Evolutionary conservation across 2,113 vertebrate species (phyloP), one percentile per base, ranked within the genome.

Genomic region (Xenus cinereus): DNA sequence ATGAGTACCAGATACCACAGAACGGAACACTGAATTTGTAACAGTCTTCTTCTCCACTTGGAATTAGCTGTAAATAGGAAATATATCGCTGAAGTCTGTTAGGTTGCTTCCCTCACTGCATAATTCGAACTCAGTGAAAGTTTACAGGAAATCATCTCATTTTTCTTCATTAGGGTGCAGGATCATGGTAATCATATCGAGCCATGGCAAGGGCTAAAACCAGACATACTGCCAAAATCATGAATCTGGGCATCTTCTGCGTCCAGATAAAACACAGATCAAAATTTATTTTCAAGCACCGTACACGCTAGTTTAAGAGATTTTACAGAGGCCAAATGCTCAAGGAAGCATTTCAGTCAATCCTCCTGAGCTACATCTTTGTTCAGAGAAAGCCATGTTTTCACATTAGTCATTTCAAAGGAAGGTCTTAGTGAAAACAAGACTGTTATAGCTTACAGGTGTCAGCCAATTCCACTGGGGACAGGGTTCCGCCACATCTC

Each of bases 21-120:
- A 48, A 57, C 32, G 28, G 41, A 48, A 57, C 51, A 14, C 67
- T 14, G 56, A 66, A 10, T 41, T 33, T 46, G 13, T 30, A 76
- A n/a, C 14, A 15, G 20, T 21, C 68, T 59, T 14, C 33, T 62
- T 39, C 20, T n/a, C 37, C 69, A 39, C 33, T 22, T 62, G 21
- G n/a, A 63, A 63, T 54, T 41, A 62, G 30, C 28, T 18, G 33
- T 41, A 17, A 54, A 20, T 26, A 77, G 26, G n/a, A 54, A 77
- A 54, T 18, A 10, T 28, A 17, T 2, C 3, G 0, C 1, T 64
- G 20, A 43, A 51, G 23, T 23, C 19, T 32, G 4, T 39, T 7
- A 37, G 27, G 53, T 19, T n/a, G 35, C 27, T 67, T 67, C 37
- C 51, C 53, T 51, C 71, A 33, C 27, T 3, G 0, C 15, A 3